Evolutionary conservation across 2,888 invertebrate genomes (phyloP).

Genomic region (Periphyllus acericola): DNA sequence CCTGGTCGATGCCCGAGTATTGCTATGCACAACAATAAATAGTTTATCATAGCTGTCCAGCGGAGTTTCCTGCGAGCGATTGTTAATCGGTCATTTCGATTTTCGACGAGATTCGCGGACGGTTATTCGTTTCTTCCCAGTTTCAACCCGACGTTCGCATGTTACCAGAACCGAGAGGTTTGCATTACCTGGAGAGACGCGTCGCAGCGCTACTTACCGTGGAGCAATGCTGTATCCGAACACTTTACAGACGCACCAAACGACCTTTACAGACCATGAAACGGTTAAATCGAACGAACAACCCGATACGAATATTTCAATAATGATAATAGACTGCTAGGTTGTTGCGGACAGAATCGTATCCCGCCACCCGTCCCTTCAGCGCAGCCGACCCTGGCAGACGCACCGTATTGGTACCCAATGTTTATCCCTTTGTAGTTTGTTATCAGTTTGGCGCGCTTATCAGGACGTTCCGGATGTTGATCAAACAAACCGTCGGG

Average conservation of each 20-base stretch:
- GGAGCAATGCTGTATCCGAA: no score
- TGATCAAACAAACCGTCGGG: neutral
- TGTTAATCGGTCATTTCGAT: neutral
- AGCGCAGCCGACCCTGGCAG: neutral
- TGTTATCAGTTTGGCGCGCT: neutral
- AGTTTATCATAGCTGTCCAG: slow-evolving; percentile 5
- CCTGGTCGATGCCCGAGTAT: neutral
- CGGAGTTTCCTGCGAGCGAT: no score
- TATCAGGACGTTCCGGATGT: neutral
- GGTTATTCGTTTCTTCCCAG: no score
- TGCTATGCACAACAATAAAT: slow-evolving; percentile 11
- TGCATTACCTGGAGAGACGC: neutral
- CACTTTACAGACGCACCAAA: no score
- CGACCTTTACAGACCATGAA: neutral
- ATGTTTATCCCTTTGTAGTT: neutral
- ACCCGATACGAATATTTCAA: no score
- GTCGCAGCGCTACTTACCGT: no score
- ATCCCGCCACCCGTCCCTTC: neutral
- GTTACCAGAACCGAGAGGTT: no score
- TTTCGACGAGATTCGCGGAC: neutral
- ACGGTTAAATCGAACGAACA: neutral
- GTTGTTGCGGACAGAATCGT: no score
- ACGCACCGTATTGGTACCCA: neutral
- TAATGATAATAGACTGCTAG: no score
- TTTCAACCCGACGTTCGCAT: neutral